These are phyloP conservation scores for Cephalotes varians DNA, from an alignment of 2,888 invertebrate species.

Conservation along the genomic window DNA sequence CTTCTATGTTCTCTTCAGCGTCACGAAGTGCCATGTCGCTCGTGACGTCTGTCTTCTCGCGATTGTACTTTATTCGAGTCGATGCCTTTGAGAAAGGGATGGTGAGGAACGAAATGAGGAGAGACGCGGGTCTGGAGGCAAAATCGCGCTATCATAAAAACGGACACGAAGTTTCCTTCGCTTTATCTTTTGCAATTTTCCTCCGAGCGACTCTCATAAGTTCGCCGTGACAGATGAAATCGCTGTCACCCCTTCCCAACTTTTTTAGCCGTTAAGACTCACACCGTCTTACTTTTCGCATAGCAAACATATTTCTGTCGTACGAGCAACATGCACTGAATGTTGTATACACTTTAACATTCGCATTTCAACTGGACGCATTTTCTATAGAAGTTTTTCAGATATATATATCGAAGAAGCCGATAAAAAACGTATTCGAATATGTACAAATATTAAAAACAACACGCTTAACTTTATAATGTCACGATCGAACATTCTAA, in stretches of 20 bases:
- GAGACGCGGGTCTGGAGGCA: not conserved
- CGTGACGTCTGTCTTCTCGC: not conserved
- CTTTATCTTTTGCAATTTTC: slow-evolving; percentile 3
- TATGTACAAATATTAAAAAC: not conserved
- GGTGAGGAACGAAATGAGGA: not conserved
- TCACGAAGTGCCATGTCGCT: not conserved
- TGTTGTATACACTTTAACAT: not conserved
- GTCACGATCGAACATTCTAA: not conserved
- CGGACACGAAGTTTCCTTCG: not conserved
- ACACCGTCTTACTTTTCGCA: not conserved
- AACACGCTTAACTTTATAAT: not conserved
- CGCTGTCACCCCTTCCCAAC: not conserved
- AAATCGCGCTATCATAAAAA: not conserved
- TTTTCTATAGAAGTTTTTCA: not conserved
- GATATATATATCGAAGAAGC: not conserved
- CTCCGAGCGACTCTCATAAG: not conserved
- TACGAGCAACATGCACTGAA: not conserved
- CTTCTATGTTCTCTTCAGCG: slow-evolving; percentile 18
- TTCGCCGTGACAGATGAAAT: not conserved
- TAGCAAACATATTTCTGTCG: not conserved
- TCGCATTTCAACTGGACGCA: not conserved
- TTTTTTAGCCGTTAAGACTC: not conserved
- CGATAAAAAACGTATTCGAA: not conserved
- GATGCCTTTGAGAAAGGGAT: slow-evolving; percentile 16
- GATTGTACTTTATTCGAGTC: slow-evolving; percentile 25